Percentiles rank a stretch among this genome's conserved stretches.
phyloP scores from a whole-genome alignment of 1,140 invertebrate species.

The Nasonia giraulti region DNA sequence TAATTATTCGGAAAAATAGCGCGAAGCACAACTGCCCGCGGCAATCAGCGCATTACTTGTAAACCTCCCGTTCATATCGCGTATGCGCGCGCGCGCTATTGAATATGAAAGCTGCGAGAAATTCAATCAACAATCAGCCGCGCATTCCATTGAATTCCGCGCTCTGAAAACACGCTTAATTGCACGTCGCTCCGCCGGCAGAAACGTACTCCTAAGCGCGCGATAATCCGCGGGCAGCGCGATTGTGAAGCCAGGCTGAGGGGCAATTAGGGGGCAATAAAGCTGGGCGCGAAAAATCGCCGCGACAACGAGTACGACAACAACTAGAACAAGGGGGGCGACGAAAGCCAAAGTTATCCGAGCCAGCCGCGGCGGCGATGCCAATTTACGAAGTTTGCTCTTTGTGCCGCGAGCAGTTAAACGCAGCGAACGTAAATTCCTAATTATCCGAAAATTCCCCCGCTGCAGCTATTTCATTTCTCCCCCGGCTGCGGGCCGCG shows the following conservation, averaged over 20 bases:
- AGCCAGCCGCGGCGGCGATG: background rate
- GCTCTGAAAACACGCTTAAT: too few species aligned
- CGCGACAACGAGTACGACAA: background rate
- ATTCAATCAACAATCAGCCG: background rate
- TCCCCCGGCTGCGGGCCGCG: background rate
- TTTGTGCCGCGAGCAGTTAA: background rate
- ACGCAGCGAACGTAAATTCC: background rate
- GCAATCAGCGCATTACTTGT: background rate
- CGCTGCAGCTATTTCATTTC: slow-evolving; percentile 1
- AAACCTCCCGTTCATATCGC: background rate
- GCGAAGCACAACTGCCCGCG: too few species aligned
- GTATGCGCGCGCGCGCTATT: background rate
- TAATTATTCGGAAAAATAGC: background rate
- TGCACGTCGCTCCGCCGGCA: background rate
- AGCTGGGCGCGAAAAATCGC: background rate
- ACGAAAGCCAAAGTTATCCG: background rate
- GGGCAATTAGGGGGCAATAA: background rate
- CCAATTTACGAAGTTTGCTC: slow-evolving; percentile 4
- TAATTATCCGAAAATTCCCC: background rate
- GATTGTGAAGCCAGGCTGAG: background rate
- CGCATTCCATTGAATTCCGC: background rate
- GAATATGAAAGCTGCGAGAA: background rate
- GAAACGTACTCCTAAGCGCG: background rate
- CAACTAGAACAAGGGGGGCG: background rate
- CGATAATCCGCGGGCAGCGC: background rate